Evolutionary conservation across 2,888 invertebrate genomes (phyloP).

Genomic region (Brassicogethes aeneus): DNA sequence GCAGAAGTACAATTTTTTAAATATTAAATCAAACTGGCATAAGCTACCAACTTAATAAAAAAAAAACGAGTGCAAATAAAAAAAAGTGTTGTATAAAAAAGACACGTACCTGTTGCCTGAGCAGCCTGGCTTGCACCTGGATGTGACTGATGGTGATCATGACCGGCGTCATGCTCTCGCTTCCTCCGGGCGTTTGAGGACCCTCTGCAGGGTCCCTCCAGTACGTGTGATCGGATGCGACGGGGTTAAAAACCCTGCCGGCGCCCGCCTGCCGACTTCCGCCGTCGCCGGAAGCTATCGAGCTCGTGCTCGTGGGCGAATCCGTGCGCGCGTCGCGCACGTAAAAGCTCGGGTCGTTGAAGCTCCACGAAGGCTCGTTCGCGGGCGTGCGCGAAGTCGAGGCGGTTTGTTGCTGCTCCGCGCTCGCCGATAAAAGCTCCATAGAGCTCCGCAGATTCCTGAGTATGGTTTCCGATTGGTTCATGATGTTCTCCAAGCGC

Average conservation of each 20-base stretch:
- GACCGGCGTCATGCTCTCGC: constrained; percentile 29
- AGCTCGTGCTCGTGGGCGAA: not conserved
- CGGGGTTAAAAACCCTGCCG: constrained; percentile 13
- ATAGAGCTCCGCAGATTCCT: constrained; percentile 34
- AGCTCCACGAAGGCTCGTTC: constrained; percentile 16
- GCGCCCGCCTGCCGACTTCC: not conserved
- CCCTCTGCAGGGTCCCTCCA: constrained; percentile 24
- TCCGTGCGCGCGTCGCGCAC: constrained; percentile 25
- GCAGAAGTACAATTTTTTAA: too few relatives aligned
- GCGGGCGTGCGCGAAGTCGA: not conserved
- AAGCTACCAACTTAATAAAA: too few relatives aligned
- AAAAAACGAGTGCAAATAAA: constrained; percentile 7
- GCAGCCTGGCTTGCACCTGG: constrained; percentile 33
- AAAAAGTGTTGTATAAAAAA: too few relatives aligned
- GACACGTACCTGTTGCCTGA: constrained; percentile 33
- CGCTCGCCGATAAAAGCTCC: constrained; percentile 32
- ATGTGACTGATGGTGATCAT: constrained; percentile 37
- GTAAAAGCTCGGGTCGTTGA: constrained; percentile 30
- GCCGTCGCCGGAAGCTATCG: not conserved
- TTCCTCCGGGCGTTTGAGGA: constrained; percentile 9
- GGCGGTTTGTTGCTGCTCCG: too few relatives aligned
- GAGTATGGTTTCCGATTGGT: constrained; percentile 36
- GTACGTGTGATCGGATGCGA: constrained; percentile 37
- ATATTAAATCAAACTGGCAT: too few relatives aligned
- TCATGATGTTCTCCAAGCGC: constrained; percentile 36